These are phyloP conservation scores for Corella eumyota DNA, from an alignment of 23 tunicate species.

Conservation along the genomic window DNA sequence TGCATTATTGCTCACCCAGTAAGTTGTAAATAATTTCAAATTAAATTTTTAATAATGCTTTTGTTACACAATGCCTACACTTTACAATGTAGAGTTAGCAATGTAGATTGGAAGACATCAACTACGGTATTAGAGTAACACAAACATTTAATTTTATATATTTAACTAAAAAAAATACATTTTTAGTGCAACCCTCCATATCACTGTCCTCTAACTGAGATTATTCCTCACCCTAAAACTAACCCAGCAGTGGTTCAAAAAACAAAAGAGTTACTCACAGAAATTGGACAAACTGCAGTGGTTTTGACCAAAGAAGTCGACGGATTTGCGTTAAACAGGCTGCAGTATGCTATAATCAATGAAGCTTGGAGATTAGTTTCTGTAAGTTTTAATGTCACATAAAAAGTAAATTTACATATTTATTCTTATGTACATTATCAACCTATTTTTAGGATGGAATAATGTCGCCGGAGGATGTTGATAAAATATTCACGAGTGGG, in stretches of 20 bases:
- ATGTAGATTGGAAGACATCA: no score
- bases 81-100: no score
- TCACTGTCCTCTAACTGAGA: conserved; percentile 79
- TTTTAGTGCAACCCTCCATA: conserved; percentile 97
- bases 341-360: conserved; percentile 84
- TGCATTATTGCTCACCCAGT: conserved; percentile 90
- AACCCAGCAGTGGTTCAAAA: conserved; percentile 8
- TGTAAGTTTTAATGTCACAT: no score
- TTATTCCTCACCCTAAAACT: conserved; percentile 88
- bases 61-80: no score
- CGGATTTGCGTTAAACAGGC: conserved; percentile 83
- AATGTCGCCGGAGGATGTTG: conserved; percentile 92
- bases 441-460: no score
- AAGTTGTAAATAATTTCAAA: no score
- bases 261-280: conserved; percentile 50
- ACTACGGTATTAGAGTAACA: no score
- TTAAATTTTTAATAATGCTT: no score
- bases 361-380: conserved; percentile 87
- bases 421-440: no score
- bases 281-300: conserved; percentile 87
- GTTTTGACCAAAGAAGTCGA: conserved; percentile 65
- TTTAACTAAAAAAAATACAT: no score
- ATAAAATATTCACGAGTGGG: conserved; percentile 68
- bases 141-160: no score
- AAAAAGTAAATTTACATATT: no score